These are phyloP conservation scores for Crenuchus spilurus DNA, from an alignment of 2,797 vertebrate genomes.

Conservation along the genomic window DNA sequence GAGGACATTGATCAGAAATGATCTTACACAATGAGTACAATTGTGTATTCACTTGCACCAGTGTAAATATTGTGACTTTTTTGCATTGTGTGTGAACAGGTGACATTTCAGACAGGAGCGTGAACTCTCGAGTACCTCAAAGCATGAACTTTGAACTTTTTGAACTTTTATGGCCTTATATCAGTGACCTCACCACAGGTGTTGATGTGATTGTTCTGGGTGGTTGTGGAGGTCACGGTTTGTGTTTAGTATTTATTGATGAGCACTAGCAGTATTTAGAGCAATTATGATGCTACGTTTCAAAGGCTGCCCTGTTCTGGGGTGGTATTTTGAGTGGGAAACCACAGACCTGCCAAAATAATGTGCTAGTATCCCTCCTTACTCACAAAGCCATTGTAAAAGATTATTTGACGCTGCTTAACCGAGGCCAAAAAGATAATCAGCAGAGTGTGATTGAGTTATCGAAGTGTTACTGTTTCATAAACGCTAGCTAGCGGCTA, in stretches of 20 bases:
- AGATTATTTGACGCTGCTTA: slow-evolving; percentile 82
- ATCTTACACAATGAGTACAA: slow-evolving; percentile 41
- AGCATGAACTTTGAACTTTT: slow-evolving; percentile 86
- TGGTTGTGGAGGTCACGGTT: slow-evolving; percentile 67
- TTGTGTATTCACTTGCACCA: slow-evolving; percentile 50
- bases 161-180: slow-evolving; percentile 84
- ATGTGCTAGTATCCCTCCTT: slow-evolving; percentile 35
- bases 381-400: slow-evolving; percentile 79
- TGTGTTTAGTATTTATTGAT: slow-evolving; percentile 66
- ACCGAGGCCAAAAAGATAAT: slow-evolving; percentile 80
- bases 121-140: slow-evolving; percentile 85
- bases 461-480: background rate
- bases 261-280: slow-evolving; percentile 37
- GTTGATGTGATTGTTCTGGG: slow-evolving; percentile 68
- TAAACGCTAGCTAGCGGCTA: slow-evolving; percentile 20
- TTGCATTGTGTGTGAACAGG: slow-evolving; percentile 56
- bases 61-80: slow-evolving; percentile 54
- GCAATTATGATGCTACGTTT: slow-evolving; percentile 24
- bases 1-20: slow-evolving; percentile 30
- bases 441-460: background rate
- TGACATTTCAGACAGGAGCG: slow-evolving; percentile 63
- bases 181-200: slow-evolving; percentile 79
- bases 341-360: slow-evolving; percentile 30
- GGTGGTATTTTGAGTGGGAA: slow-evolving; percentile 9
- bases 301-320: slow-evolving; percentile 15